phyloP scores from a whole-genome alignment of 1,140 invertebrate genomes.

The Elymnias hypermnestra region DNA sequence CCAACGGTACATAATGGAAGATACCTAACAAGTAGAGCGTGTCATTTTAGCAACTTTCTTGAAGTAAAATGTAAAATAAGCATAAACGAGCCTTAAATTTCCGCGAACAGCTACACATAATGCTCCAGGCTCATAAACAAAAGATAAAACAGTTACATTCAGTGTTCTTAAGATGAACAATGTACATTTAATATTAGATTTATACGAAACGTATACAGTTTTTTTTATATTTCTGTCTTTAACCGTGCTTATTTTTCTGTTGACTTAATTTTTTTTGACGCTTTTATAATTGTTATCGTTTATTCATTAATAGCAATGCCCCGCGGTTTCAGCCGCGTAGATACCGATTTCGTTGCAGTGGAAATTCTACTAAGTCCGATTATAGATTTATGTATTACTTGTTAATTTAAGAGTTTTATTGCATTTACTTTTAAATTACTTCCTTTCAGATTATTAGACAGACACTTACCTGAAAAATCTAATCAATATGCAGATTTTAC shows the following conservation, averaged over 20 bases:
- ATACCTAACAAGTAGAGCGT: conserved; percentile 3
- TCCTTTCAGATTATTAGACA: too few relatives aligned
- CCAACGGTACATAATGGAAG: background rate
- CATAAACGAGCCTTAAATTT: conserved; percentile 37
- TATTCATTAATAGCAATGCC: too few relatives aligned
- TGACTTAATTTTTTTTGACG: too few relatives aligned
- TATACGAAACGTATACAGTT: background rate
- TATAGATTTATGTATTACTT: too few relatives aligned
- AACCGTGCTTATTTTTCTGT: conserved; percentile 1
- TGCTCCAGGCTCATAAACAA: conserved; percentile 42
- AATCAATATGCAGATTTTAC: too few relatives aligned
- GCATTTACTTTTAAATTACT: too few relatives aligned
- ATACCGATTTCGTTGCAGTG: too few relatives aligned
- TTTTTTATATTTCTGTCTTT: conserved; percentile 1
- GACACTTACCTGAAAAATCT: too few relatives aligned
- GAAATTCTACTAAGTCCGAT: too few relatives aligned
- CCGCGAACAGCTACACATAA: conserved; percentile 37
- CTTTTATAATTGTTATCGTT: too few relatives aligned
- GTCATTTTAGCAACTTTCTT: conserved; percentile 20
- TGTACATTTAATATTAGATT: conserved; percentile 7
- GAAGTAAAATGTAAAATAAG: conserved; percentile 38
- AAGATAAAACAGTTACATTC: conserved; percentile 42
- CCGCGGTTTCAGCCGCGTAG: too few relatives aligned
- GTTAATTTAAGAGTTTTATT: too few relatives aligned
- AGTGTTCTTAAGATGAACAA: conserved; percentile 4